These are phyloP conservation scores for Baryphthengus martii DNA, from an alignment of 2,113 vertebrate species.

Conservation along the genomic window DNA sequence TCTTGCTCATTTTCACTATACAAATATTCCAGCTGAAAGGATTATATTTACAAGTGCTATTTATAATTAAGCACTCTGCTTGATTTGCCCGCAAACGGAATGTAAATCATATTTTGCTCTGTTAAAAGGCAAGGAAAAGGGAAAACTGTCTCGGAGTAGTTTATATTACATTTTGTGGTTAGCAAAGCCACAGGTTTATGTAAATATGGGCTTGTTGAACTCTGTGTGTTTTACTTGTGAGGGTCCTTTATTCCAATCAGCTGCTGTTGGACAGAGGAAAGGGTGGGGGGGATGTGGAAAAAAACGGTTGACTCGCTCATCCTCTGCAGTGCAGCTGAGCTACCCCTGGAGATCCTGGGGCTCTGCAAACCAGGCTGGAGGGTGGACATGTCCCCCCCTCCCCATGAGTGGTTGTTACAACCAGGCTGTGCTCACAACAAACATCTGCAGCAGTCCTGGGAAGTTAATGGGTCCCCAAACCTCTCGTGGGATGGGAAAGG, in stretches of 20 bases:
- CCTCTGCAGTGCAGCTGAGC: neutral
- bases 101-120: neutral
- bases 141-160: neutral
- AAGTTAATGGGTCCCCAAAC: accelerated
- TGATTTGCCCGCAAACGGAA: neutral
- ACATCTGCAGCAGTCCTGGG: accelerated
- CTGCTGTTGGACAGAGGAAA: neutral
- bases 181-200: neutral
- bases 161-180: neutral
- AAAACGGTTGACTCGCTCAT: neutral
- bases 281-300: no score
- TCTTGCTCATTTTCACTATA: neutral
- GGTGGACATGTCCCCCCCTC: accelerated
- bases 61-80: conserved; percentile 40
- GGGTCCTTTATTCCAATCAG: accelerated
- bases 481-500: neutral
- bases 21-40: conserved; percentile 21
- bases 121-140: neutral
- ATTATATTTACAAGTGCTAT: conserved; percentile 34
- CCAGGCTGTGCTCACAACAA: neutral
- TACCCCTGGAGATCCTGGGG: neutral
- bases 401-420: accelerated
- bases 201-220: neutral
- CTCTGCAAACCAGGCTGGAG: neutral
- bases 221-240: neutral